These are phyloP conservation scores for Mythimna loreyi DNA, from an alignment of 2,888 invertebrate species.

Conservation along the genomic window DNA sequence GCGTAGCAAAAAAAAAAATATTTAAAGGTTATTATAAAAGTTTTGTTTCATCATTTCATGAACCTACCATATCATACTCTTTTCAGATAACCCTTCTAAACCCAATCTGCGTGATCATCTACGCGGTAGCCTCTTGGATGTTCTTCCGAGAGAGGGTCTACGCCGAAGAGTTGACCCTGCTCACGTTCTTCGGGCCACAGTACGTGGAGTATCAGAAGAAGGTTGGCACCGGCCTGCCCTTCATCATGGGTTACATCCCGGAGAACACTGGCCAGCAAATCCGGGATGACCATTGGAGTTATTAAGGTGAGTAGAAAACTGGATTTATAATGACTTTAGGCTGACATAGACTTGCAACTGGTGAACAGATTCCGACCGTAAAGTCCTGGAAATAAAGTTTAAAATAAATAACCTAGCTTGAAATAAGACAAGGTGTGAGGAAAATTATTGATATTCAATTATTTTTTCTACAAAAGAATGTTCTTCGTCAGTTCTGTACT, in stretches of 20 bases:
- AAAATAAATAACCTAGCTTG: background rate
- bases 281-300: constrained; percentile 70
- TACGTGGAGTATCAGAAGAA: constrained; percentile 96
- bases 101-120: constrained; percentile 96
- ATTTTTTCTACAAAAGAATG: too few relatives aligned
- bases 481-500: too few relatives aligned
- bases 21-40: too few relatives aligned
- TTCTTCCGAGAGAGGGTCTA: constrained; percentile 97
- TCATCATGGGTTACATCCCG: constrained; percentile 67
- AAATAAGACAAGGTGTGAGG: background rate
- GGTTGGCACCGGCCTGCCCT: constrained; percentile 87
- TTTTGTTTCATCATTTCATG: background rate
- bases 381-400: background rate
- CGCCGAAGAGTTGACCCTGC: constrained; percentile 96
- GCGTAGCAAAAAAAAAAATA: too few relatives aligned
- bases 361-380: background rate
- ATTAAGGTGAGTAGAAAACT: constrained; percentile 51
- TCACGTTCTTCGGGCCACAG: constrained; percentile 97
- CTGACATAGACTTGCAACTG: background rate
- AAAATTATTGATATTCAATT: background rate
- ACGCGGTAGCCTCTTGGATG: constrained; percentile 96
- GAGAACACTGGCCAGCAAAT: constrained; percentile 62
- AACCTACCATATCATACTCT: background rate
- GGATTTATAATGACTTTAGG: too few relatives aligned
- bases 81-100: constrained; percentile 95